Evolutionary conservation across 2,113 vertebrate genomes (phyloP).

Genomic region (Pterocles orientalis): DNA sequence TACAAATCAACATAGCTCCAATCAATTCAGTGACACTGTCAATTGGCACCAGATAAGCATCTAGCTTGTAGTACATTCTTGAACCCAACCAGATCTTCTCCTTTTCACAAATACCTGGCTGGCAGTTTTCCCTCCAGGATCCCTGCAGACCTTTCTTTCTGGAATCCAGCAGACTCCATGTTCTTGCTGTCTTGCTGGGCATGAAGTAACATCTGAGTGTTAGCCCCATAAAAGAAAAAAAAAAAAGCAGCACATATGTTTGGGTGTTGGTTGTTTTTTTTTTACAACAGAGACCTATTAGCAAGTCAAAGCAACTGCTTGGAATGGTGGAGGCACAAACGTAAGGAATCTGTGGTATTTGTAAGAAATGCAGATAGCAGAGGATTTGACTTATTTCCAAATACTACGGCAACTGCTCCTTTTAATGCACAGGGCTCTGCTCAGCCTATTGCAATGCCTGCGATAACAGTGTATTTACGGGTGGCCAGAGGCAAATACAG

Average conservation of each 20-base stretch:
- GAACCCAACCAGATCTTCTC: not conserved
- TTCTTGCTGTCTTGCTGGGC: not conserved
- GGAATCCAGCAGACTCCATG: not conserved
- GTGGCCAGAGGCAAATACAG: not conserved
- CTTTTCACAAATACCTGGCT: not conserved
- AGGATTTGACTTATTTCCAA: slow-evolving; percentile 61
- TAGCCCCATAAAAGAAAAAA: not conserved
- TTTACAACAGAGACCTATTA: slow-evolving; percentile 36
- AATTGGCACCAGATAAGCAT: not conserved
- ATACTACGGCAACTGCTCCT: slow-evolving; percentile 8
- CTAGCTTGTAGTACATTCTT: not conserved
- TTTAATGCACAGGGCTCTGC: not conserved
- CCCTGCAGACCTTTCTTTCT: not conserved
- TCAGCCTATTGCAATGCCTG: not conserved
- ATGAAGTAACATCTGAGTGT: not conserved
- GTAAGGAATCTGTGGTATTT: slow-evolving; percentile 62
- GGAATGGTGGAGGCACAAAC: slow-evolving; percentile 49
- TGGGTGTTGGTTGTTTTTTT: not conserved
- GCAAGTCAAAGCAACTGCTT: slow-evolving; percentile 55
- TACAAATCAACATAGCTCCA: not conserved
- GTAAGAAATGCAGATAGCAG: slow-evolving; percentile 56
- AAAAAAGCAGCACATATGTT: not conserved
- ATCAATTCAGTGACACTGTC: slow-evolving; percentile 13
- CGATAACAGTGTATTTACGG: not conserved
- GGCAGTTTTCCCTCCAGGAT: not conserved